Conservation (phyloP, 2,113 vertebrate species). For the Tenebrosternarchus preto region DNA sequence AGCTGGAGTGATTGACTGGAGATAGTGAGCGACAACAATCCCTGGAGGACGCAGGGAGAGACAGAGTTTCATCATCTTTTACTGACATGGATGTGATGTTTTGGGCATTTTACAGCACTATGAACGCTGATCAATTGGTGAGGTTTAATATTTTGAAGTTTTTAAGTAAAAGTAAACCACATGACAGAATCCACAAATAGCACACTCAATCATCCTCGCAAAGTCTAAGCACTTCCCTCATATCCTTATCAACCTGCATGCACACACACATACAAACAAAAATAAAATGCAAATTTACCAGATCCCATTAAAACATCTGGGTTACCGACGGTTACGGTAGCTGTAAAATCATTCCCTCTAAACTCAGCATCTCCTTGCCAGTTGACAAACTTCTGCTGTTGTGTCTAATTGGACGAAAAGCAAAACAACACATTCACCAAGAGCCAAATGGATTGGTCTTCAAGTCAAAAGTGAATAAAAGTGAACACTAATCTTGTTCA, state of each 20-base stretch:
- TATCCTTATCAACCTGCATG: neutral
- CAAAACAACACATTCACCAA: neutral
- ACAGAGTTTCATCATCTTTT: no score
- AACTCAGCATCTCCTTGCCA: conserved; percentile 87
- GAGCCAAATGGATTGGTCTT: neutral
- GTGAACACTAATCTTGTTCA: neutral
- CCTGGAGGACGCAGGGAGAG: conserved; percentile 64
- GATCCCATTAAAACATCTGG: conserved; percentile 84
- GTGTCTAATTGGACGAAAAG: conserved; percentile 71
- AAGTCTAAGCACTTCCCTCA: no score
- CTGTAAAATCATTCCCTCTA: conserved; percentile 83
- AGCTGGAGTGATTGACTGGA: conserved; percentile 82
- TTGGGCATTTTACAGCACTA: neutral
- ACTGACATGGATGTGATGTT: neutral
- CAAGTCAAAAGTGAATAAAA: neutral
- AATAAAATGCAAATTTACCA: conserved; percentile 66
- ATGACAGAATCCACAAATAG: neutral
- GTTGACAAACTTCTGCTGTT: conserved; percentile 88
- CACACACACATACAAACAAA: neutral
- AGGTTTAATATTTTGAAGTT: neutral
- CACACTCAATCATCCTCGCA: neutral
- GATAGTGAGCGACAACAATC: conserved; percentile 82
- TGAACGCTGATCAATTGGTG: no score
- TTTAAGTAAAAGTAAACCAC: neutral
- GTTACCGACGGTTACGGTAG: conserved; percentile 82